These are phyloP conservation scores for Hemicentrotus pulcherrimus DNA, from an alignment of 35 echinoderm and acorn worm genomes.

Conservation along the genomic window DNA sequence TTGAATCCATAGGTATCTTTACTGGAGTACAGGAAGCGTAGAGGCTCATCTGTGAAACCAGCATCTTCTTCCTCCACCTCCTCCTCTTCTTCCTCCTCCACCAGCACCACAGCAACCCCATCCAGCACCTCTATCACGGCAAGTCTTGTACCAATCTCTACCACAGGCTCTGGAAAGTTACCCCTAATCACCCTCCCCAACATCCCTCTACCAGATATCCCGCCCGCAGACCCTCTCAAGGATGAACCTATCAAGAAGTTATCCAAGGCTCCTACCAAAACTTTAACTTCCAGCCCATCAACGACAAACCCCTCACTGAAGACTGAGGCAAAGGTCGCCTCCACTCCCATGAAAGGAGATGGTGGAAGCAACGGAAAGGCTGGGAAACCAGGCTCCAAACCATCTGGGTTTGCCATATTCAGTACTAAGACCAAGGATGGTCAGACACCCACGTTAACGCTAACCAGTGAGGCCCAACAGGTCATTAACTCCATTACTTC, in stretches of 20 bases:
- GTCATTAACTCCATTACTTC: conserved; percentile 82
- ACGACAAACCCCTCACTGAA: background rate
- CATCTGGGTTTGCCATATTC: conserved; percentile 47
- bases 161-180: background rate
- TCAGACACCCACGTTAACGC: conserved; percentile 62
- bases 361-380: background rate
- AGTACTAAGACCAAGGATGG: conserved; percentile 57
- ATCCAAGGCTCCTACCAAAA: conserved; percentile 51
- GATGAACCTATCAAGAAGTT: conserved; percentile 29
- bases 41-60: conserved; percentile 27
- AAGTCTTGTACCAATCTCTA: conserved; percentile 8
- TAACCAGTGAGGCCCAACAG: conserved; percentile 80
- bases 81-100: conserved; percentile 34
- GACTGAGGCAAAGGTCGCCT: background rate
- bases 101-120: background rate
- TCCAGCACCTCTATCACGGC: conserved; percentile 33
- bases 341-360: background rate
- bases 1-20: conserved; percentile 20
- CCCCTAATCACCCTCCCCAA: conserved; percentile 31
- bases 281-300: background rate
- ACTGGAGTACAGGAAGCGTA: conserved; percentile 44
- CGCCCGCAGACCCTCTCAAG: conserved; percentile 16
- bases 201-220: conserved; percentile 51
- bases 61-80: conserved; percentile 18
- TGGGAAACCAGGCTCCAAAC: conserved; percentile 42